Evolutionary conservation across 2,113 vertebrate genomes (phyloP).

Genomic region (Centropus bengalensis): DNA sequence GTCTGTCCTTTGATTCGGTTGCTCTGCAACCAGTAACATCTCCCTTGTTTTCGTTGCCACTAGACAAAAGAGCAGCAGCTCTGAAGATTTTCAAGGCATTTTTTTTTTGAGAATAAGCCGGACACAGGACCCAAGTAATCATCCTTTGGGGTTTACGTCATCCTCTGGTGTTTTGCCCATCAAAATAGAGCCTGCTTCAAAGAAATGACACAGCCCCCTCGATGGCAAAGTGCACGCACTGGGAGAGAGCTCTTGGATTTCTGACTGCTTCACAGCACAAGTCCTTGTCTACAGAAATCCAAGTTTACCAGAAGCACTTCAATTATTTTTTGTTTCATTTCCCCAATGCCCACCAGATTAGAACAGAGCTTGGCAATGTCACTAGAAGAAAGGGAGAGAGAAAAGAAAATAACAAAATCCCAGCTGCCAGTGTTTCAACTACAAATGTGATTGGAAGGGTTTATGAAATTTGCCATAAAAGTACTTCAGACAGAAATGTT

Average conservation of each 20-base stretch:
- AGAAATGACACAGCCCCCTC: constrained; percentile 65
- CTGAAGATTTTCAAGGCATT: constrained; percentile 10
- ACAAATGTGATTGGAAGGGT: background rate
- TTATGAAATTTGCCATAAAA: constrained; percentile 54
- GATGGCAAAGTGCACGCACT: constrained; percentile 62
- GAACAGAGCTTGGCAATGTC: constrained; percentile 57
- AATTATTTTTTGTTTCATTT: constrained; percentile 19
- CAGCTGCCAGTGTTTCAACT: constrained; percentile 3
- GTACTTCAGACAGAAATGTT: constrained; percentile 30
- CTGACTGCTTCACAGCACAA: constrained; percentile 54
- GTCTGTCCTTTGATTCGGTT: background rate
- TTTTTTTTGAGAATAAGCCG: constrained; percentile 43
- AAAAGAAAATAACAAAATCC: background rate
- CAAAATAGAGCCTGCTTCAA: constrained; percentile 76
- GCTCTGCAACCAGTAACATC: background rate
- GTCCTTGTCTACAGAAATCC: constrained; percentile 41
- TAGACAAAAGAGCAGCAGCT: constrained; percentile 43
- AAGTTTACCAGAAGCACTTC: constrained; percentile 30
- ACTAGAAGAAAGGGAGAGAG: constrained; percentile 24
- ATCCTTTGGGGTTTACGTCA: constrained; percentile 70
- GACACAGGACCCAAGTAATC: constrained; percentile 59
- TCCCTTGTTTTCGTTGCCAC: constrained; percentile 12
- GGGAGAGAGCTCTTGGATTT: constrained; percentile 58
- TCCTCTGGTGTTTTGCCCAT: constrained; percentile 74
- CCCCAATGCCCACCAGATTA: constrained; percentile 36